phyloP scores from a whole-genome alignment of 2,888 invertebrate genomes.

The Pristionchus japonicus region DNA sequence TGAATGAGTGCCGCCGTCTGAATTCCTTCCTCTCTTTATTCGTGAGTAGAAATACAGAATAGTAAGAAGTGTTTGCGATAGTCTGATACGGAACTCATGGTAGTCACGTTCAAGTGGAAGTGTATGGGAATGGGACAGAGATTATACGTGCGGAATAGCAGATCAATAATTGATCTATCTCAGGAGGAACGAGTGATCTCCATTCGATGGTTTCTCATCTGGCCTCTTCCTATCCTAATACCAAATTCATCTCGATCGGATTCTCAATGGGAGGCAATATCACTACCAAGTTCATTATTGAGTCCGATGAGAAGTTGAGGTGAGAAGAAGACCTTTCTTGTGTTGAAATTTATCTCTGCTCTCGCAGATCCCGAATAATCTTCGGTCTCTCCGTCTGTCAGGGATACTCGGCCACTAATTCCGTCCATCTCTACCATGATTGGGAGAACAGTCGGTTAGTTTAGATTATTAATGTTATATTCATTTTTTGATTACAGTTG shows the following conservation, averaged over 20 bases:
- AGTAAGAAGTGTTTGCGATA: not conserved
- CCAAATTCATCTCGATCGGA: constrained; percentile 86
- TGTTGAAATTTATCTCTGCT: not conserved
- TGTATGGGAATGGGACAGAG: not conserved
- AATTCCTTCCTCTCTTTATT: not conserved
- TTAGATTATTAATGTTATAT: not conserved
- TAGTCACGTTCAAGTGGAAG: not conserved
- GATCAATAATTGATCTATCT: constrained; percentile 16
- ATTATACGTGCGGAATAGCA: not conserved
- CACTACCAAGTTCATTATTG: constrained; percentile 92
- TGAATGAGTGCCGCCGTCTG: not conserved
- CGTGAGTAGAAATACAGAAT: not conserved
- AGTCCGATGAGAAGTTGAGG: constrained; percentile 78
- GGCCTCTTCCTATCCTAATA: constrained; percentile 48
- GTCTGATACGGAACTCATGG: not conserved
- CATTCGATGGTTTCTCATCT: constrained; percentile 87
- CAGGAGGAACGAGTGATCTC: constrained; percentile 91
- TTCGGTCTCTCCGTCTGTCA: constrained; percentile 92
- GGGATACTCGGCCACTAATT: constrained; percentile 92
- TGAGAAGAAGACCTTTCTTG: not conserved
- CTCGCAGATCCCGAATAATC: constrained; percentile 51
- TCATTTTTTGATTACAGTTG: not conserved
- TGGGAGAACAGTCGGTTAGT: constrained; percentile 73
- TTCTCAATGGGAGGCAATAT: constrained; percentile 95
- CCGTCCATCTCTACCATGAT: constrained; percentile 62